Conservation (phyloP, 2,113 vertebrate species). For the Peromyscus californicus region DNA sequence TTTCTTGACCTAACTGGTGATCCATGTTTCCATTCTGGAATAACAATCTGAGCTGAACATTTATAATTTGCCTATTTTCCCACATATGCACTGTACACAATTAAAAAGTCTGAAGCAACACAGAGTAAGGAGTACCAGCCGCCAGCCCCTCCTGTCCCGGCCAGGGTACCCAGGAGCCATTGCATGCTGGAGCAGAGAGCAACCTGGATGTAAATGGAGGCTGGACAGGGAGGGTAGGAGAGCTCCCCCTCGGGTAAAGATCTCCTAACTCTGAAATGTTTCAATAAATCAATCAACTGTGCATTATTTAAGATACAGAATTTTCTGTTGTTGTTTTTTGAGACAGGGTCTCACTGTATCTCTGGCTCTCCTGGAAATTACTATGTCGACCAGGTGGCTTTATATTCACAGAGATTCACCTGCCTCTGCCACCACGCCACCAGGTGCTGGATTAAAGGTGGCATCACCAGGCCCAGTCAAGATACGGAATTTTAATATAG, state of each 20-base stretch:
- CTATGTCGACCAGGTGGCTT: neutral
- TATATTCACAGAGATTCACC: neutral
- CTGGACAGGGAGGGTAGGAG: neutral
- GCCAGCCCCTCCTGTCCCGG: neutral
- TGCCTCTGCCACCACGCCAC: neutral
- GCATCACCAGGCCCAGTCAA: conserved; percentile 14
- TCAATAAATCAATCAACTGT: conserved; percentile 10
- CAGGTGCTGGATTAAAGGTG: neutral
- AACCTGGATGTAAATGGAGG: neutral
- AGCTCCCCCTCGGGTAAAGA: neutral
- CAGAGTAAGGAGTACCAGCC: neutral
- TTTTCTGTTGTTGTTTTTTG: neutral
- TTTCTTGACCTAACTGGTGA: neutral
- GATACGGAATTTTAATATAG: neutral
- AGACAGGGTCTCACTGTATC: neutral
- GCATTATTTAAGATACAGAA: conserved; percentile 9
- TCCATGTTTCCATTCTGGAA: neutral
- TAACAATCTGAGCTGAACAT: neutral
- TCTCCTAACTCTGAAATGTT: neutral
- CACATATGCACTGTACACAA: neutral
- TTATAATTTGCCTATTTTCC: neutral
- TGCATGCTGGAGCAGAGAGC: neutral
- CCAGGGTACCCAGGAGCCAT: neutral
- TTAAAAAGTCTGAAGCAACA: conserved; percentile 16
- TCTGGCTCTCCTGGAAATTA: neutral